Conservation (phyloP, 2,113 vertebrate genomes). For the Chionis minor region DNA sequence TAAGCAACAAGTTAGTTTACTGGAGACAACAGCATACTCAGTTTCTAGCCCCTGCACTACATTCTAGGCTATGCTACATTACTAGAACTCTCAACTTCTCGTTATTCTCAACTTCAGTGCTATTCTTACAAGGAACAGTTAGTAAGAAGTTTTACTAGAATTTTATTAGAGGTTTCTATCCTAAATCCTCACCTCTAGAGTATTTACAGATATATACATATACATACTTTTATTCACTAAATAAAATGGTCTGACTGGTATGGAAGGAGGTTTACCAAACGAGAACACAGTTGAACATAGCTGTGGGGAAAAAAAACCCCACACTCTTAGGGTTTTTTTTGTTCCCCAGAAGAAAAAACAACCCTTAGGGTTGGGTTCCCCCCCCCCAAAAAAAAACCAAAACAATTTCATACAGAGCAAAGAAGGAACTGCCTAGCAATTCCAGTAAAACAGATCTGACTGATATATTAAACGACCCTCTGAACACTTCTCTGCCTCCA, state of each 20-base stretch:
- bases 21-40: neutral
- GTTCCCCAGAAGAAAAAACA: no score
- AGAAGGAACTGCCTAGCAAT: neutral
- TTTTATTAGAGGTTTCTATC: neutral
- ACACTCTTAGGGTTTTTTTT: no score
- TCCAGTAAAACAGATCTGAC: neutral
- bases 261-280: neutral
- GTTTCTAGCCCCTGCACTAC: neutral
- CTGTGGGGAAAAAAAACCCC: neutral
- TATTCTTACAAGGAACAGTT: neutral
- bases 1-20: neutral
- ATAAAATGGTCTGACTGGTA: neutral
- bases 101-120: neutral
- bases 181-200: neutral
- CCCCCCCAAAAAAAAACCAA: neutral
- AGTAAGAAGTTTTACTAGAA: neutral
- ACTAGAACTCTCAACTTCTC: neutral
- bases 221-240: neutral
- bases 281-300: neutral
- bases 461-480: neutral
- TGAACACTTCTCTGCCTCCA: neutral
- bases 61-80: neutral
- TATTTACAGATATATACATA: neutral
- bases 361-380: no score
- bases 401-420: neutral